Evolutionary conservation across 2,797 vertebrate species (phyloP).

Genomic region (Anabacerthia variegaticeps): DNA sequence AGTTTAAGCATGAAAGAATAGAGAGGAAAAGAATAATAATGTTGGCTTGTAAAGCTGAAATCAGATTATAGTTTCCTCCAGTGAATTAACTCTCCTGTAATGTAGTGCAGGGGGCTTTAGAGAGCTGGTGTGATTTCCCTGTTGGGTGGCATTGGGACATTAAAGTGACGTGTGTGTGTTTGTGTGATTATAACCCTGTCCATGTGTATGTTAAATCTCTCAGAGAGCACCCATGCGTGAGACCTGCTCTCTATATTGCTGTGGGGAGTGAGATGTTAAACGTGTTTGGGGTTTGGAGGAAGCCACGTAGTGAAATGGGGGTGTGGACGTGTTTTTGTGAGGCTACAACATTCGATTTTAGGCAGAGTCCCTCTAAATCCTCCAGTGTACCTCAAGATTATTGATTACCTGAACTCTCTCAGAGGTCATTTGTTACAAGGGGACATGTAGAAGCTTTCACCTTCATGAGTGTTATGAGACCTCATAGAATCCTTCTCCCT

Average conservation of each 20-base stretch:
- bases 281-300: background rate
- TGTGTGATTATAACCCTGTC: background rate
- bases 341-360: background rate
- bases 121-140: background rate
- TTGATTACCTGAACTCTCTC: background rate
- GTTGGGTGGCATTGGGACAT: background rate
- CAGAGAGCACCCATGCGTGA: background rate
- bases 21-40: slow-evolving; percentile 60
- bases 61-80: slow-evolving; percentile 63
- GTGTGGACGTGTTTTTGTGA: background rate
- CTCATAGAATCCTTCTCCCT: background rate
- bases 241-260: background rate
- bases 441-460: background rate
- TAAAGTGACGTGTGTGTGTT: background rate
- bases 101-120: background rate
- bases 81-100: slow-evolving; percentile 56
- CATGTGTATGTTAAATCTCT: background rate
- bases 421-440: background rate
- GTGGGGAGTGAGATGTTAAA: background rate
- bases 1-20: slow-evolving; percentile 60
- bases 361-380: background rate
- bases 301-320: background rate
- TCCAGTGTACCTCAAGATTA: background rate
- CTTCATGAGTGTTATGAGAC: background rate
- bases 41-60: slow-evolving; percentile 42